Conservation (phyloP, 2,888 invertebrate genomes). For the Xanthorhoe designata region DNA sequence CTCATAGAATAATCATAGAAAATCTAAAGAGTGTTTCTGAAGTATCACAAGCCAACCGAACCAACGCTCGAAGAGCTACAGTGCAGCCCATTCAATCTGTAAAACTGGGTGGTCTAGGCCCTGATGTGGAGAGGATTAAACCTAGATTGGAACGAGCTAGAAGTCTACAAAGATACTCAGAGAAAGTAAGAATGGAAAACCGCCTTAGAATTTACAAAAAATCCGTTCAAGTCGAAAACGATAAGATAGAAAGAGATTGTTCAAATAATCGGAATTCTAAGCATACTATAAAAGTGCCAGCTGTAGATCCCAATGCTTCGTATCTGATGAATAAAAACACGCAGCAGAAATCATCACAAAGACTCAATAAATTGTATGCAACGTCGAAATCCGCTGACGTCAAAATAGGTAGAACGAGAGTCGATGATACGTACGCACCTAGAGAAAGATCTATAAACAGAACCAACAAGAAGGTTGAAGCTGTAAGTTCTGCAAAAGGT, state of each 20-base stretch:
- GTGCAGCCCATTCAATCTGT: constrained; percentile 62
- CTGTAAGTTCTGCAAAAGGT: constrained; percentile 25
- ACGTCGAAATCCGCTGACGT: constrained; percentile 63
- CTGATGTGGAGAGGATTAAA: constrained; percentile 74
- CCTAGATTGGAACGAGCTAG: constrained; percentile 77
- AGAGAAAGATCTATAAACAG: constrained; percentile 31
- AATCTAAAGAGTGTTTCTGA: constrained; percentile 75
- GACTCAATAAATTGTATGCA: constrained; percentile 49
- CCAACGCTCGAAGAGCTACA: constrained; percentile 57
- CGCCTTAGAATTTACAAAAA: constrained; percentile 75
- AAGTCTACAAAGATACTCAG: constrained; percentile 79
- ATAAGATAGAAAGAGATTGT: constrained; percentile 53
- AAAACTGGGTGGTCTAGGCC: constrained; percentile 75
- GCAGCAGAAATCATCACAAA: constrained; percentile 52
- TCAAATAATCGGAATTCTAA: constrained; percentile 45
- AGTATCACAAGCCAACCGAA: constrained; percentile 63
- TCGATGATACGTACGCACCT: constrained; percentile 17
- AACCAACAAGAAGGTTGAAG: constrained; percentile 18
- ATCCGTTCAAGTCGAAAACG: constrained; percentile 60
- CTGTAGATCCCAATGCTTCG: constrained; percentile 51
- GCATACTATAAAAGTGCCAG: constrained; percentile 30
- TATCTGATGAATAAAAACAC: constrained; percentile 69
- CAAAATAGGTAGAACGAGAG: constrained; percentile 42
- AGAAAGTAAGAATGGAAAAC: constrained; percentile 79
- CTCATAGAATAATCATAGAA: constrained; percentile 52